Conservation (phyloP, 1,140 invertebrate species). For the Coptotermes formosanus region DNA sequence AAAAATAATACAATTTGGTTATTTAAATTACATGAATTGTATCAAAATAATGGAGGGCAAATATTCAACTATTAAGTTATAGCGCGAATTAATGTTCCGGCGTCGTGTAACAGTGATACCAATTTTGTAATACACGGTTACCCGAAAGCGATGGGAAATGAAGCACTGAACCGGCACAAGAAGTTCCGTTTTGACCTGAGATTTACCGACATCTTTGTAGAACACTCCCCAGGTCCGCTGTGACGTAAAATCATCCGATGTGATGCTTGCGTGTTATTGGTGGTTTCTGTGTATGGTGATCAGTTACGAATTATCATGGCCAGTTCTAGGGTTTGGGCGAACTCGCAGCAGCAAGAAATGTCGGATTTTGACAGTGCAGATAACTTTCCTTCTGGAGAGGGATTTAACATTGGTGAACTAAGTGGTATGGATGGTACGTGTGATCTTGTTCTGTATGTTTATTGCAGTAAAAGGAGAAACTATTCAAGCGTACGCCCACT, state of each 20-base stretch:
- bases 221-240: not conserved
- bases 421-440: constrained; percentile 45
- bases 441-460: constrained; percentile 31
- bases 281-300: constrained; percentile 21
- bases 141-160: no score
- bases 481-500: not conserved
- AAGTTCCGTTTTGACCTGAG: no score
- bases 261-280: constrained; percentile 25
- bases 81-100: no score
- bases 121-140: no score
- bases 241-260: constrained; percentile 35
- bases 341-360: constrained; percentile 38
- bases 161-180: no score
- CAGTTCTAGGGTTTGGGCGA: constrained; percentile 28
- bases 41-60: no score
- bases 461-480: constrained; percentile 5
- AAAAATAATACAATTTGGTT: no score
- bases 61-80: no score
- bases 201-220: not conserved
- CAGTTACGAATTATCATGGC: constrained; percentile 30
- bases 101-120: no score
- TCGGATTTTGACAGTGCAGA: constrained; percentile 40
- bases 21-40: no score
- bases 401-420: constrained; percentile 44
- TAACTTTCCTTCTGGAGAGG: constrained; percentile 40